Evolutionary conservation across 2,797 vertebrate genomes (phyloP).

Genomic region (Nothura maculosa): DNA sequence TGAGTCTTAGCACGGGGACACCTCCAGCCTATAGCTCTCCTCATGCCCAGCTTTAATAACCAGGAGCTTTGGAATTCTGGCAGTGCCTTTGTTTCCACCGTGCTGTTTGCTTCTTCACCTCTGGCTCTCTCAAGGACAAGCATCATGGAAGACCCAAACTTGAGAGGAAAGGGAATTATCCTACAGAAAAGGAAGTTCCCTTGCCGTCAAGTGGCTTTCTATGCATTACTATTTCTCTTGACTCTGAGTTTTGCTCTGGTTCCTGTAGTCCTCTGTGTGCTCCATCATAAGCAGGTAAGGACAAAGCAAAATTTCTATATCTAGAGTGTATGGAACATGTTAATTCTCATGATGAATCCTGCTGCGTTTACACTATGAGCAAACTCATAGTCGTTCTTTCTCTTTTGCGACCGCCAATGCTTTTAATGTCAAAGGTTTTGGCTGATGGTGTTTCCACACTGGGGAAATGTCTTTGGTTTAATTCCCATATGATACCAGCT

Average conservation of each 20-base stretch:
- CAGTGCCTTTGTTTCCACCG: neutral
- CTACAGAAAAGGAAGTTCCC: neutral
- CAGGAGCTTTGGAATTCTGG: neutral
- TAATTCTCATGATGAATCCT: neutral
- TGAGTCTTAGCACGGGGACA: neutral
- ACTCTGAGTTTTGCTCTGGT: neutral
- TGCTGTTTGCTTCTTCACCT: neutral
- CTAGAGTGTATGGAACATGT: fast-evolving
- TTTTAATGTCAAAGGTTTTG: constrained; percentile 10
- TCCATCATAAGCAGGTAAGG: constrained; percentile 53
- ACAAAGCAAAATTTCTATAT: neutral
- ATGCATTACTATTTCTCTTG: neutral
- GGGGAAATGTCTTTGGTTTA: neutral
- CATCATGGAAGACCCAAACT: neutral
- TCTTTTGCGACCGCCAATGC: neutral
- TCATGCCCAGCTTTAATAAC: neutral
- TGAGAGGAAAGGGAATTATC: neutral
- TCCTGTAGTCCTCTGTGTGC: neutral
- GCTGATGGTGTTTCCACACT: neutral
- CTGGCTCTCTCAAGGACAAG: fast-evolving
- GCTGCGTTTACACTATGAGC: neutral
- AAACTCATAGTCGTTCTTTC: neutral
- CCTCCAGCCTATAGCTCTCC: neutral
- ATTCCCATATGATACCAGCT: neutral
- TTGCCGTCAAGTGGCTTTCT: neutral